Evolutionary conservation across 2,797 vertebrate species (phyloP), one percentile per base, ranked within the genome.

Genomic region (Trematomus bernacchii): DNA sequence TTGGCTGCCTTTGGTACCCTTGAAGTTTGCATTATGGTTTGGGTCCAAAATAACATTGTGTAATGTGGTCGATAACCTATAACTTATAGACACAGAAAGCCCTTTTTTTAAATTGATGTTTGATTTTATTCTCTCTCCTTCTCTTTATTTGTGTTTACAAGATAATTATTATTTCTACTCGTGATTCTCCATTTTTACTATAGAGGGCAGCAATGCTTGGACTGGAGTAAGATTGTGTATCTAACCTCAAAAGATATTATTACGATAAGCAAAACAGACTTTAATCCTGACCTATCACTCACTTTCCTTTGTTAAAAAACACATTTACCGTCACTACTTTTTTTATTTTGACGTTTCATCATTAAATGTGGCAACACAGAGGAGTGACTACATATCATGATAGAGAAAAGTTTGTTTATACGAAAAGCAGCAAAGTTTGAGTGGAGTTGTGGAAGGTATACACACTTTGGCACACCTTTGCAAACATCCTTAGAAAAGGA

Each of bases 151-250:
- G 6, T 30, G 13, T 40, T 47, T 3, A 23, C 18, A 8, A 15
- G 9, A 50, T 21, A 19, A 33, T 46, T 5, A 5, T 42, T 30
- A 47, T 10, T 23, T 23, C 6, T 19, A 16, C 2, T 43, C 15
- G 10, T 42, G 6, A 21, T 10, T 48, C 42, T 54, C 18, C 16
- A 30, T 54, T 47, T 48, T 43, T 13, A 63, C 23, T 37, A 9
- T 15, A 6, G 8, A 74, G 46, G 44, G 55, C 37, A 67, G 53
- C 48, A 60, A 54, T 30, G 2, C 19, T 1, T 15, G 1, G 9
- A 55, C 48, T 30, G 27, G 14, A 37, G 57, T 57, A 74, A 71
- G 40, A 48, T 74, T 60, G 51, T 9, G 2, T 13, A 33, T 53
- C 30, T 21, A 33, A 47, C 10, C 23, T 66, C 3, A 13, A 1